Base-by-base conservation (phyloP, 2,888 invertebrate species). In the Heterodera filipjevi region DNA sequence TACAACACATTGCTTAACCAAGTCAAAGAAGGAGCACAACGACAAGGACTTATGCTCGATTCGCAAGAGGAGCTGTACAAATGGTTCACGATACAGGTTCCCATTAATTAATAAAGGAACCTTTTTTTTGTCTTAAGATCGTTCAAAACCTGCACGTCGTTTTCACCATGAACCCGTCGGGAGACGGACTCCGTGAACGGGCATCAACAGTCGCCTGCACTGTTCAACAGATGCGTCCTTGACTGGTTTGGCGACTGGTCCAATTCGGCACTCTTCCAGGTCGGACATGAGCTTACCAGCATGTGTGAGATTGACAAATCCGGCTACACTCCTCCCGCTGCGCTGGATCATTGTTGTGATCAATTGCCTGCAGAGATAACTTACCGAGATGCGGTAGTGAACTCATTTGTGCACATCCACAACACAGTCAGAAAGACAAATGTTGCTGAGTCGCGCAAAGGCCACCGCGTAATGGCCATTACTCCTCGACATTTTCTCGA, bases 221-320 rank as follows among this genome's bases (percentile, higher is more conserved):
- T 99, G 79, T 99, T 99, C 92, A 99, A 99, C 92, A 93, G 98
- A 90, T 99, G 98, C 90, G 98, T 99, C 19, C 92, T 99, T 86
- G 98, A 99, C 91, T 98, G 98, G 98, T 98, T 99, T 90, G 99
- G 99, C 19, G 99, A 99, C 90, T 99, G 99, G 99, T 95, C 96
- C 33, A 95, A 96, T 89, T 95, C 95, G 3, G 95, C 96, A 0
- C 83, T 89, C 44, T 89, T 86, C 77, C 87, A 89, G 81, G 91
- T 91, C n/a, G 98, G 96, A 85, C 94, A 94, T 89, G 98, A 99
- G 91, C 96, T 99, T 90, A 99, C 99, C 27, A 93, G 93, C 85
- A 94, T 95, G 85, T 93, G 99, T 87, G 99, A 99, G 91, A 92
- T 99, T 85, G 97, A 98, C 87, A 93, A 93, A 78, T 93, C 94